A percentile compares a stretch with the other conserved stretches of the same genome.
phyloP scores from a whole-genome alignment of 2,888 invertebrate genomes.

The Amaurobius ferox region DNA sequence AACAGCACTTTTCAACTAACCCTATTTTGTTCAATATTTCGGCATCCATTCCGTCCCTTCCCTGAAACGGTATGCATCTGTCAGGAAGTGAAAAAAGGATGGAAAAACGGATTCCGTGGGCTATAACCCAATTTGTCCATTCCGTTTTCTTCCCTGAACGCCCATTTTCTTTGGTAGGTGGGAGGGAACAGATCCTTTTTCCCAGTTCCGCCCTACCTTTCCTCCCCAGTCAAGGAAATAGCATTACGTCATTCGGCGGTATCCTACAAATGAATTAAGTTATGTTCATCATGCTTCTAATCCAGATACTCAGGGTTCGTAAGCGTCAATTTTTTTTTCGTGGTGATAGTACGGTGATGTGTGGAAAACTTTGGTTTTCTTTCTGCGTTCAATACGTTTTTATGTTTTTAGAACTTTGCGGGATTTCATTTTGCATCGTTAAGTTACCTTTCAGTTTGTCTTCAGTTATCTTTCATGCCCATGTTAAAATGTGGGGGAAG shows the following conservation, averaged over 20 bases:
- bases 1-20: not conserved
- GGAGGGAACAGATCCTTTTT: constrained; percentile 40
- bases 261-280: constrained; percentile 60
- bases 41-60: not conserved
- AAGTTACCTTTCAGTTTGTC: too few relatives aligned
- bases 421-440: too few relatives aligned
- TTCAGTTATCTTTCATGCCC: too few relatives aligned
- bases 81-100: constrained; percentile 33
- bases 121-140: constrained; percentile 32
- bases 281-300: constrained; percentile 52
- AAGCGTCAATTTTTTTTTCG: too few relatives aligned
- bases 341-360: too few relatives aligned
- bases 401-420: too few relatives aligned
- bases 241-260: constrained; percentile 44
- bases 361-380: too few relatives aligned
- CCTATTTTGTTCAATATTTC: not conserved
- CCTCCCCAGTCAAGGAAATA: constrained; percentile 39
- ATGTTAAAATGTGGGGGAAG: too few relatives aligned
- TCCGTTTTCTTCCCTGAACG: not conserved
- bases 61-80: constrained; percentile 30
- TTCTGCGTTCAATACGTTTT: too few relatives aligned
- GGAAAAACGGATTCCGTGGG: constrained; percentile 13
- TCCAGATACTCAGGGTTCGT: constrained; percentile 4
- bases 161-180: constrained; percentile 19
- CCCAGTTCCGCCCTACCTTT: constrained; percentile 3